These are phyloP conservation scores for Dolichallabes microphthalmus DNA, from an alignment of 2,113 vertebrate species.

Conservation along the genomic window DNA sequence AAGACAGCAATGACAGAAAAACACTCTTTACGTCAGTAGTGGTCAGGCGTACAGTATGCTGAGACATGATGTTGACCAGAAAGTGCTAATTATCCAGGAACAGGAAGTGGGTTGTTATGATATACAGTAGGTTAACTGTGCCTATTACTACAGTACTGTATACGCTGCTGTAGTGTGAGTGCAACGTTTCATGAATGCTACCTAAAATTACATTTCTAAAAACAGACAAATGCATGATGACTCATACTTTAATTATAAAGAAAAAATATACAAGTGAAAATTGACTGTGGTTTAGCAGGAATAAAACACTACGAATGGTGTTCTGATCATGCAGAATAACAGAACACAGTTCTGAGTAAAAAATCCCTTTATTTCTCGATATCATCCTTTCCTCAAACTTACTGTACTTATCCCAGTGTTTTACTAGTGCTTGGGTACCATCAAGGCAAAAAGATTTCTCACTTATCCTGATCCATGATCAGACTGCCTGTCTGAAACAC, in stretches of 20 bases:
- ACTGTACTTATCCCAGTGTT: too few species aligned
- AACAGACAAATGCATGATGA: background rate
- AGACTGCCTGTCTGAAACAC: too few species aligned
- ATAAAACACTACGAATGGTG: background rate
- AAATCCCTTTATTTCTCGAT: too few species aligned
- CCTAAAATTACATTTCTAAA: background rate
- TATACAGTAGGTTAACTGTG: background rate
- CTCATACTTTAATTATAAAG: background rate
- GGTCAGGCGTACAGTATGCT: background rate
- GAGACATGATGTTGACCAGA: background rate
- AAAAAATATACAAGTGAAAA: background rate
- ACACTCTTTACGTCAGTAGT: background rate
- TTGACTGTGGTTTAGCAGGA: too few species aligned
- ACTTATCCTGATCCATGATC: too few species aligned
- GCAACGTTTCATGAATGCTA: background rate
- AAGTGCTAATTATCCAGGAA: background rate
- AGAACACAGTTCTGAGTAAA: too few species aligned
- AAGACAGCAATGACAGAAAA: background rate
- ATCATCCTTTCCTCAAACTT: too few species aligned
- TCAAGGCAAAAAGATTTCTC: too few species aligned
- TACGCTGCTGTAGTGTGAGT: background rate
- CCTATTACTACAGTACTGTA: too few species aligned
- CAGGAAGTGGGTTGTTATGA: background rate
- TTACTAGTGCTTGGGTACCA: too few species aligned
- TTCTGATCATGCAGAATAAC: too few species aligned